A percentile compares a stretch with the other conserved stretches of the same genome.
phyloP scores from a whole-genome alignment of 2,113 vertebrate genomes.

The Chelonoidis abingdonii region DNA sequence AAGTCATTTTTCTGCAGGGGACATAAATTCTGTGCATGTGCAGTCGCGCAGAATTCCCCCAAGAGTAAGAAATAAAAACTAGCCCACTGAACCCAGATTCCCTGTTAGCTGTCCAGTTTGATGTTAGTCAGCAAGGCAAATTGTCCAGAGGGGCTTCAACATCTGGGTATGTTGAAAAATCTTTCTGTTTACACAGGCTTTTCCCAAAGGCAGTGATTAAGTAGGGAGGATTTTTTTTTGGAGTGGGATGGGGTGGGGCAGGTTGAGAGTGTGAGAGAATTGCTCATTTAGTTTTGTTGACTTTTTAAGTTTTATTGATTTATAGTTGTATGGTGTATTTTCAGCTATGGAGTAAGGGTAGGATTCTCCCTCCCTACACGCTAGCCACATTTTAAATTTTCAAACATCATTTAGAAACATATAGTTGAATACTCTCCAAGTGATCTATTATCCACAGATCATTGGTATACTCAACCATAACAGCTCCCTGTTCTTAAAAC shows the following conservation, averaged over 20 bases:
- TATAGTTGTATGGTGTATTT: neutral
- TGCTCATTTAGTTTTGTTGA: neutral
- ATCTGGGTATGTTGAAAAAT: neutral
- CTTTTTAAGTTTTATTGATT: neutral
- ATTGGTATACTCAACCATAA: neutral
- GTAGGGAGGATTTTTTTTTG: neutral
- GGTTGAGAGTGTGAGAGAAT: neutral
- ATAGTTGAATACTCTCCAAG: neutral
- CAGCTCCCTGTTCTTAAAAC: neutral
- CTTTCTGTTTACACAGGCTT: neutral
- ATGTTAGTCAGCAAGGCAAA: neutral
- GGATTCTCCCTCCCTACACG: neutral
- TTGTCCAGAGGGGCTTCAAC: neutral
- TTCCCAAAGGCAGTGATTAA: accelerated
- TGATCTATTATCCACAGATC: neutral
- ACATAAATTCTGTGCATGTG: no score
- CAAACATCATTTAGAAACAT: neutral
- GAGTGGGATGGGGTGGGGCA: neutral
- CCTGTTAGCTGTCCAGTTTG: neutral
- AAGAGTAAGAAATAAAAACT: neutral
- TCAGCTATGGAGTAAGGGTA: neutral
- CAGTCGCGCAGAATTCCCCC: no score
- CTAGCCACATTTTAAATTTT: neutral
- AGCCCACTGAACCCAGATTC: neutral
- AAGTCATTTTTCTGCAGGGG: no score